phyloP scores from a whole-genome alignment of 2,113 vertebrate genomes.

The Pionites leucogaster region DNA sequence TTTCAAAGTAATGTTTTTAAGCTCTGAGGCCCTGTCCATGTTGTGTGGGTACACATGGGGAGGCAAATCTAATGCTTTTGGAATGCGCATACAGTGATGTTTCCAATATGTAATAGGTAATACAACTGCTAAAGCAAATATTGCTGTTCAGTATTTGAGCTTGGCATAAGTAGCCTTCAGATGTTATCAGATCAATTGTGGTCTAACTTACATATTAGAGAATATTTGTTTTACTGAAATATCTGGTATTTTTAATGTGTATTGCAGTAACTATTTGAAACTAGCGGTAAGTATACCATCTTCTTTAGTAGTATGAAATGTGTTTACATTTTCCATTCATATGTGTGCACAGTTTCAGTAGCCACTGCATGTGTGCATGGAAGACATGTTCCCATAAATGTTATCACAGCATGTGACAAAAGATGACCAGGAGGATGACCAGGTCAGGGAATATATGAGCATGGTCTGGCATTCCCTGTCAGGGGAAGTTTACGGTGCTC shows the following conservation, averaged over 20 bases:
- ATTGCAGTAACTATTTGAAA: not conserved
- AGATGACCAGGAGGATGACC: not conserved
- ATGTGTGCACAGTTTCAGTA: not conserved
- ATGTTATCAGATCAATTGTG: not conserved
- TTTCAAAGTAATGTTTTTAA: not conserved
- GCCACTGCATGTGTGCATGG: not conserved
- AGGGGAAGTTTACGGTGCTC: not conserved
- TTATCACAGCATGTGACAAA: not conserved
- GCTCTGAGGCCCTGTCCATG: not conserved
- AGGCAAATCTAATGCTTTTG: not conserved
- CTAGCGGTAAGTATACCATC: not conserved
- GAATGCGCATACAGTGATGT: not conserved
- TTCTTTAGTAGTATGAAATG: not conserved
- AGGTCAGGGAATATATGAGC: not conserved
- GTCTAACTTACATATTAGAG: not conserved
- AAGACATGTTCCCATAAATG: not conserved
- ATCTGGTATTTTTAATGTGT: not conserved
- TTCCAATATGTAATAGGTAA: not conserved
- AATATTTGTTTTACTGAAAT: not conserved
- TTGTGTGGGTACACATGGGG: not conserved
- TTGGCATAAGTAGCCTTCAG: not conserved
- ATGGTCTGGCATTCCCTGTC: not conserved
- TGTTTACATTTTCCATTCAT: not conserved
- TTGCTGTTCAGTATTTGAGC: not conserved
- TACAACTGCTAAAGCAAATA: not conserved